Percentiles rank a stretch among this genome's conserved stretches.
These are phyloP conservation scores for Brachylomia viminalis DNA, from an alignment of 2,888 invertebrate species.

Conservation along the genomic window DNA sequence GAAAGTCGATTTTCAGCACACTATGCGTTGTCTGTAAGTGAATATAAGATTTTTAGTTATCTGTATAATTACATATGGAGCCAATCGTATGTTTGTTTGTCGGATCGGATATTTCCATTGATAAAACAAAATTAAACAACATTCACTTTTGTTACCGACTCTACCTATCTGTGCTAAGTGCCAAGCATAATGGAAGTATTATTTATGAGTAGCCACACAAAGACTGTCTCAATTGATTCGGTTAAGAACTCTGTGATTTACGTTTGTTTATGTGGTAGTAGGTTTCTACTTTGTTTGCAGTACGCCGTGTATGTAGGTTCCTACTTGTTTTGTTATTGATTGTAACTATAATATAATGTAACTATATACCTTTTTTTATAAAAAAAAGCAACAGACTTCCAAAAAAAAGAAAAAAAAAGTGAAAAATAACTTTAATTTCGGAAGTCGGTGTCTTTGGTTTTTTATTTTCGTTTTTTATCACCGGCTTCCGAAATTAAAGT, in stretches of 20 bases:
- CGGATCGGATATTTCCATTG: too few relatives aligned
- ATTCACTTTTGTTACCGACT: slow-evolving; percentile 6
- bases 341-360: too few relatives aligned
- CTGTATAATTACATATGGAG: not conserved
- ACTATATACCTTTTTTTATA: too few relatives aligned
- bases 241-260: slow-evolving; percentile 23
- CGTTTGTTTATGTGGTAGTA: not conserved
- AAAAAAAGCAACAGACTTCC: too few relatives aligned
- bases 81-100: not conserved
- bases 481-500: too few relatives aligned
- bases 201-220: slow-evolving; percentile 29
- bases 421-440: too few relatives aligned
- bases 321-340: not conserved
- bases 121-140: not conserved
- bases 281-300: not conserved
- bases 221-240: slow-evolving; percentile 30
- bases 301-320: not conserved
- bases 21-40: not conserved
- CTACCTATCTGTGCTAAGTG: slow-evolving; percentile 21
- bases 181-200: slow-evolving; percentile 30
- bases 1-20: too few relatives aligned
- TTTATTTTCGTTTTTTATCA: too few relatives aligned
- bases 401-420: too few relatives aligned
- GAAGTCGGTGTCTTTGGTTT: too few relatives aligned
- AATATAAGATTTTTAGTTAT: not conserved